Base-by-base conservation (phyloP, 2,888 invertebrate genomes). In the Hypena proboscidalis region DNA sequence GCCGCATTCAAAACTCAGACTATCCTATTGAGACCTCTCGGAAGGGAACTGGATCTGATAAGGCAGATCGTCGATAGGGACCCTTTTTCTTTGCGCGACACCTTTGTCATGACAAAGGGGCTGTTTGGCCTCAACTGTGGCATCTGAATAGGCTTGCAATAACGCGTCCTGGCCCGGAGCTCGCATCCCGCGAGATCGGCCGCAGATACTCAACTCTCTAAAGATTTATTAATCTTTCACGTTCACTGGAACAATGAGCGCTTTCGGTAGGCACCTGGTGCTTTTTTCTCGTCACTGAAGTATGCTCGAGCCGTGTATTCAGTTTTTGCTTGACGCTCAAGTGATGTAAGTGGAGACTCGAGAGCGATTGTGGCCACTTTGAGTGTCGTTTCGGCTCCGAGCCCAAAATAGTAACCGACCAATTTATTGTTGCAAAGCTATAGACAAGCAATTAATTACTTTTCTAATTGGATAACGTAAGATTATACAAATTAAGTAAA, bases 41-140 rank as follows among this genome's bases (percentile, higher is more conserved):
- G 86, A 89, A 88, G 89, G 90, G 88, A 88, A 85, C 87, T 79
- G 81, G 79, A 89, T 90, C 90, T 88, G 90, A 90, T 90, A 90
- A 90, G 87, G 85, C 58, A 83, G 88, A 90, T 90, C 85, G 84
- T 77, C 80, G 90, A 90, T 90, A 89, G 81, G 83, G 83, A 77
- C 83, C 86, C 85, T 88, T 90, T 90, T 90, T 88, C 90, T 89
- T 89, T 83, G 77, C 83, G 80, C 88, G 89, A 90, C 90, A 90
- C 90, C 89, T 90, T 90, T 89, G 90, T 89, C 88, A 89, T 85
- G 80, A 90, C 90, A 90, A 90, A 89, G 77, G 83, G 81, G 75
- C 86, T 90, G 88, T 90, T 88, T 86, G 85, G 86, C 81, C 83
- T 85, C 78, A 80, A 79, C 82, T 75, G 79, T 90, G 90, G 90